phyloP scores from a whole-genome alignment of 1,140 invertebrate species.

The Brachionus calyciflorus region DNA sequence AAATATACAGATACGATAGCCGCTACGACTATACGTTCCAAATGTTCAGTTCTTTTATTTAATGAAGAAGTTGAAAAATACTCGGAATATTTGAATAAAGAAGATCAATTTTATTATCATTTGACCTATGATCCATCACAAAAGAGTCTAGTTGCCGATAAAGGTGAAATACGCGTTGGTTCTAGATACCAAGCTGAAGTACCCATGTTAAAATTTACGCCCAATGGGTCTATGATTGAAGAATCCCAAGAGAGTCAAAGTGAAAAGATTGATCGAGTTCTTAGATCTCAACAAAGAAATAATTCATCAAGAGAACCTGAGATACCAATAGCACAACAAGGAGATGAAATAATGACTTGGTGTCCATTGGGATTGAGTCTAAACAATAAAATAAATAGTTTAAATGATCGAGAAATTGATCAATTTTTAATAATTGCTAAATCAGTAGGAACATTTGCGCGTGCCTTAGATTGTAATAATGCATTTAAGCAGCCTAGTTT shows the following conservation, averaged over 20 bases:
- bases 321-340: conserved; percentile 64
- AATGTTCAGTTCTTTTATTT: conserved; percentile 93
- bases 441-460: conserved; percentile 95
- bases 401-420: conserved; percentile 93
- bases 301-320: conserved; percentile 65
- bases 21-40: conserved; percentile 95
- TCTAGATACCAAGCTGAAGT: conserved; percentile 90
- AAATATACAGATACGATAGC: conserved; percentile 92
- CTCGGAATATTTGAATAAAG: conserved; percentile 17
- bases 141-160: conserved; percentile 95
- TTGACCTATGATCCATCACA: conserved; percentile 97
- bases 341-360: conserved; percentile 81
- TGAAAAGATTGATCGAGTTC: conserved; percentile 48
- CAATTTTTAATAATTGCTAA: conserved; percentile 94
- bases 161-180: conserved; percentile 85
- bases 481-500: conserved; percentile 95
- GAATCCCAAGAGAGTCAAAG: conserved; percentile 33
- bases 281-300: background rate
- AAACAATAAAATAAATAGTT: conserved; percentile 66
- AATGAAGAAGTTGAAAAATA: conserved; percentile 90
- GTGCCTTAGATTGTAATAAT: conserved; percentile 94
- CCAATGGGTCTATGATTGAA: conserved; percentile 39
- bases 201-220: conserved; percentile 49
- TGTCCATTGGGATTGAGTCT: conserved; percentile 67
- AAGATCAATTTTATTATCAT: conserved; percentile 96